phyloP scores from a whole-genome alignment of 2,888 invertebrate species.

The Plebejus argus region DNA sequence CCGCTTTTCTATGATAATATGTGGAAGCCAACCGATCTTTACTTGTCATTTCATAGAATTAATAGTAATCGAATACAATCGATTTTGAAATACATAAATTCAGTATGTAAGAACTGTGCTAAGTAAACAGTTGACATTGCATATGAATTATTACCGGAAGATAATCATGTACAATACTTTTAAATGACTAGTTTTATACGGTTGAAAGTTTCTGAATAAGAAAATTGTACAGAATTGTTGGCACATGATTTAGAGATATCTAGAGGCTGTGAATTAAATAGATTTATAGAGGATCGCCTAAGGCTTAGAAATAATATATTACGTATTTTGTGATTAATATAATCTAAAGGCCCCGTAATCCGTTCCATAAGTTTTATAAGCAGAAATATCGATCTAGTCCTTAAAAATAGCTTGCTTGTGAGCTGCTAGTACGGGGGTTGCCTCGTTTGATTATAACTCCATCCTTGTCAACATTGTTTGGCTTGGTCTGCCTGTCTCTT shows the following conservation, averaged over 20 bases:
- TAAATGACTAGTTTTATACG: neutral
- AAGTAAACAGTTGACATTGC: neutral
- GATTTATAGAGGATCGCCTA: constrained; percentile 8
- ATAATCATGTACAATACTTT: neutral
- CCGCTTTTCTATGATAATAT: too few relatives aligned
- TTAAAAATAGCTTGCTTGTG: too few relatives aligned
- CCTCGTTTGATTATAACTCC: too few relatives aligned
- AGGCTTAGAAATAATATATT: constrained; percentile 1
- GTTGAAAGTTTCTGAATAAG: neutral
- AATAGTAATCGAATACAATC: neutral
- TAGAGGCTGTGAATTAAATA: constrained; percentile 16
- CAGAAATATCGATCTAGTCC: too few relatives aligned
- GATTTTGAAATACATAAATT: neutral
- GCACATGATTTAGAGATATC: constrained; percentile 12
- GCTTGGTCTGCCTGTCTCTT: too few relatives aligned
- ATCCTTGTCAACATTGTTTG: too few relatives aligned
- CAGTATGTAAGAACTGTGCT: neutral
- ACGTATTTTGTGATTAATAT: neutral
- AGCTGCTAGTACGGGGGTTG: too few relatives aligned
- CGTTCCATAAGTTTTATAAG: neutral
- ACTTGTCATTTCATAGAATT: too few relatives aligned
- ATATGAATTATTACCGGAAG: neutral
- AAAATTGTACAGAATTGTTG: neutral
- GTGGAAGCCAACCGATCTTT: too few relatives aligned
- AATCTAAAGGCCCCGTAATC: neutral